Evolutionary conservation across 1,140 invertebrate genomes (phyloP).

Genomic region (Drosophila dunni): DNA sequence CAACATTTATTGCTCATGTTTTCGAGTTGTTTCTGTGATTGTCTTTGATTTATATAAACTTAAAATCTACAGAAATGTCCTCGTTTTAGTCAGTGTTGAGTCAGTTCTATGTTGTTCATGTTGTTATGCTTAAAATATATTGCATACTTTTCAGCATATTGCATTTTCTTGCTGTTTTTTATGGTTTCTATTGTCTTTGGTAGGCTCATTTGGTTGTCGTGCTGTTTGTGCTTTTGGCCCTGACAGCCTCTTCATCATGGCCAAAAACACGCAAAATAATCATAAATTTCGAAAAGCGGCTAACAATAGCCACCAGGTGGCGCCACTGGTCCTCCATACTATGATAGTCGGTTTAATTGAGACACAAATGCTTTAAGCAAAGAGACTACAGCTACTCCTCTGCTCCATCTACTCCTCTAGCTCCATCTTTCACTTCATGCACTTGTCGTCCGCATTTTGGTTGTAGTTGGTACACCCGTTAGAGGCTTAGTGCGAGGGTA

Average conservation of each 20-base stretch:
- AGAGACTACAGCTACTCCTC: neutral
- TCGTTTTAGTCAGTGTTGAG: neutral
- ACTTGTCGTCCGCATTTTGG: neutral
- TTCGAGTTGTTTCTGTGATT: conserved; percentile 14
- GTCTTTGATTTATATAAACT: conserved; percentile 38
- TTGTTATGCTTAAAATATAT: conserved; percentile 17
- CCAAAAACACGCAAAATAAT: conserved; percentile 61
- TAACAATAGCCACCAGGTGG: conserved; percentile 64
- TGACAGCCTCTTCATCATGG: conserved; percentile 47
- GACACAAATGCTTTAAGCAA: conserved; percentile 36
- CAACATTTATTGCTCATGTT: conserved; percentile 35
- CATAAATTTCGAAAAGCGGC: conserved; percentile 50
- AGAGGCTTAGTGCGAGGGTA: neutral
- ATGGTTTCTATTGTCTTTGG: conserved; percentile 20
- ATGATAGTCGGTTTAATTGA: conserved; percentile 55
- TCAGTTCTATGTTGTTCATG: conserved; percentile 1
- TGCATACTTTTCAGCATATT: conserved; percentile 23
- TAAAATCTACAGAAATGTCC: neutral
- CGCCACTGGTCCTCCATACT: conserved; percentile 23
- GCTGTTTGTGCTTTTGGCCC: conserved; percentile 4
- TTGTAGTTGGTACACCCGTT: neutral
- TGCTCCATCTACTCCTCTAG: neutral
- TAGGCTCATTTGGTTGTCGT: conserved; percentile 1
- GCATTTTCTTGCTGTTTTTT: neutral
- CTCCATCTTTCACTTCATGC: neutral